Percentiles rank a stretch among this genome's conserved stretches.
Conservation (phyloP, 2,797 vertebrate genomes). For the Paedocypris micromegethes region DNA sequence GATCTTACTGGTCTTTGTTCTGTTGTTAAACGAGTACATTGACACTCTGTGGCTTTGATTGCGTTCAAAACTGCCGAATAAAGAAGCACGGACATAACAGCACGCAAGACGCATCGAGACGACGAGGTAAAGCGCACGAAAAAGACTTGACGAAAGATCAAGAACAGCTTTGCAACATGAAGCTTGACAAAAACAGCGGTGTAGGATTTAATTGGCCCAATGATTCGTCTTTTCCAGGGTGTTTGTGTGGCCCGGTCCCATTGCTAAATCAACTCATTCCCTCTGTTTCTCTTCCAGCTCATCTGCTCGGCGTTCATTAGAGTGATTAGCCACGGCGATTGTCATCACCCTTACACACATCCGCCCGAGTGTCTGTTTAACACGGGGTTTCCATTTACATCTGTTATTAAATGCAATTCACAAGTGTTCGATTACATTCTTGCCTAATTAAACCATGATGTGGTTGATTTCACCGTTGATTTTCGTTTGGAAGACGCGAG, state of each 20-base stretch:
- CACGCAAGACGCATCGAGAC: conserved; percentile 15
- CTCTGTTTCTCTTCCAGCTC: conserved; percentile 32
- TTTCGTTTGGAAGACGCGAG: neutral
- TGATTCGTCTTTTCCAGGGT: conserved; percentile 16
- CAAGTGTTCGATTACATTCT: neutral
- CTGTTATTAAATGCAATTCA: neutral
- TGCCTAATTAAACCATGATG: neutral
- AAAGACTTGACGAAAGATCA: conserved; percentile 23
- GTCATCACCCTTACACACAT: conserved; percentile 4
- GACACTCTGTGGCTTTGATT: conserved; percentile 16
- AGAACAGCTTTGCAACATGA: conserved; percentile 5
- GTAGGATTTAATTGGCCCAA: conserved; percentile 26
- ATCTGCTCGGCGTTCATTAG: conserved; percentile 39
- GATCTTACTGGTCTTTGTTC: conserved; percentile 12
- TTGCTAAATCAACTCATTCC: conserved; percentile 23
- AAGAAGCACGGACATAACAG: conserved; percentile 23
- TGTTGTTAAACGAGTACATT: neutral
- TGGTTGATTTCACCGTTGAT: neutral
- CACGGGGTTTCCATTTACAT: neutral
- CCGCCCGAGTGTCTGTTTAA: neutral
- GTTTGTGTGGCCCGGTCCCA: conserved; percentile 13
- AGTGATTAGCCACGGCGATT: conserved; percentile 13
- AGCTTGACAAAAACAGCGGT: conserved; percentile 14
- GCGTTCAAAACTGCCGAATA: conserved; percentile 7
- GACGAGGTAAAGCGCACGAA: conserved; percentile 26